Evolutionary conservation across 2,113 vertebrate genomes (phyloP).

Genomic region (Cyphomyrus plagiostoma): DNA sequence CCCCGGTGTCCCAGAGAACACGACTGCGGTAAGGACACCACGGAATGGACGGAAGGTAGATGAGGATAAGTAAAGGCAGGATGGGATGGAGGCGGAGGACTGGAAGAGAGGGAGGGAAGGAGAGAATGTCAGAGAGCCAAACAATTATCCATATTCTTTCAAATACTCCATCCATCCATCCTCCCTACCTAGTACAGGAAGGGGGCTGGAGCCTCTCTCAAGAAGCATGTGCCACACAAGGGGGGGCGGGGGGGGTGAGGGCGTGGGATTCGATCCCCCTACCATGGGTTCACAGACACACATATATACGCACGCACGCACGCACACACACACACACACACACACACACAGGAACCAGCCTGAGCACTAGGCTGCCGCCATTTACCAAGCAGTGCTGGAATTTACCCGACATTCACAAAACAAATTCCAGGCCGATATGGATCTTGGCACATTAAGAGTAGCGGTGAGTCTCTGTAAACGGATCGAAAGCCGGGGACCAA

Average conservation of each 20-base stretch:
- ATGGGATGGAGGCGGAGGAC: neutral
- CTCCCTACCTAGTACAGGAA: neutral
- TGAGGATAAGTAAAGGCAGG: neutral
- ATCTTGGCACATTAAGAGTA: neutral
- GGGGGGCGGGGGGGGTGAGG: neutral
- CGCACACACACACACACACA: neutral
- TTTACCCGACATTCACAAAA: slow-evolving; percentile 5
- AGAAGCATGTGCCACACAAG: neutral
- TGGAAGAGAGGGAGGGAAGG: neutral
- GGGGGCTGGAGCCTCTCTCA: neutral
- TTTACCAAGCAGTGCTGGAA: neutral
- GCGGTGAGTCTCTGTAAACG: neutral
- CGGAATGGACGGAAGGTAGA: neutral
- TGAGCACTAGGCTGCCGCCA: neutral
- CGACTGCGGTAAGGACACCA: neutral
- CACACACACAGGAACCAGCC: neutral
- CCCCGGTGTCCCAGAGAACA: neutral
- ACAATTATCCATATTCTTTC: neutral
- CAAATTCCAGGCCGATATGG: neutral
- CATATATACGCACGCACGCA: neutral
- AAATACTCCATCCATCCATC: neutral
- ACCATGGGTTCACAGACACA: neutral
- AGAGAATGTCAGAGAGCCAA: neutral
- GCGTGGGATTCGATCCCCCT: neutral
- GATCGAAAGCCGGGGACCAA: neutral